Evolutionary conservation across 2,113 vertebrate genomes (phyloP).

Genomic region (Corythaixoides concolor): DNA sequence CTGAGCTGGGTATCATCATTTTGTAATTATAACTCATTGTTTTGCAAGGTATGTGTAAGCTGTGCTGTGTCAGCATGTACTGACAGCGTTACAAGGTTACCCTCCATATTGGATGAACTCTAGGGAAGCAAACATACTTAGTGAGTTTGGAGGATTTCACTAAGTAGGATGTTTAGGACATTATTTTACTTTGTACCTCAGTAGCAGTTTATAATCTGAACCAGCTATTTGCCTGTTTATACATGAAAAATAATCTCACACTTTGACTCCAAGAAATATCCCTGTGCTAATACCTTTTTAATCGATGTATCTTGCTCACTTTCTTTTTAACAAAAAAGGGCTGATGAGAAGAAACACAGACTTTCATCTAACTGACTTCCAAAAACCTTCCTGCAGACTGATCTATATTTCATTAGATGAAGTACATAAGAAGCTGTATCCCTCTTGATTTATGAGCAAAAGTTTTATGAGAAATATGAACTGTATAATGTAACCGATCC

Average conservation of each 20-base stretch:
- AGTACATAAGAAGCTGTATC: not conserved
- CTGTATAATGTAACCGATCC: not conserved
- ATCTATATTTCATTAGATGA: slow-evolving; percentile 41
- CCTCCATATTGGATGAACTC: not conserved
- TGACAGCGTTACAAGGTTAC: not conserved
- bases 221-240: not conserved
- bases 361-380: not conserved
- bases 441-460: slow-evolving; percentile 19
- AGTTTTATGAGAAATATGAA: slow-evolving; percentile 54
- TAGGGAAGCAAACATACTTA: not conserved
- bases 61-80: not conserved
- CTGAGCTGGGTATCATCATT: not conserved
- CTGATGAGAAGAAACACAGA: not conserved
- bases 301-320: not conserved
- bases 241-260: not conserved
- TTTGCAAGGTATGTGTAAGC: rapidly evolving
- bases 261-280: not conserved
- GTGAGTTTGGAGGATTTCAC: slow-evolving; percentile 10
- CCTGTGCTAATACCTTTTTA: not conserved
- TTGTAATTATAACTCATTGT: not conserved
- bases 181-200: not conserved
- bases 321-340: not conserved
- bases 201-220: not conserved
- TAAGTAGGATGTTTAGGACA: not conserved
- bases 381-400: slow-evolving; percentile 1